Percentiles rank a stretch among this genome's conserved stretches.
phyloP scores from a whole-genome alignment of 2,113 vertebrate genomes.

The Varanus salvator region DNA sequence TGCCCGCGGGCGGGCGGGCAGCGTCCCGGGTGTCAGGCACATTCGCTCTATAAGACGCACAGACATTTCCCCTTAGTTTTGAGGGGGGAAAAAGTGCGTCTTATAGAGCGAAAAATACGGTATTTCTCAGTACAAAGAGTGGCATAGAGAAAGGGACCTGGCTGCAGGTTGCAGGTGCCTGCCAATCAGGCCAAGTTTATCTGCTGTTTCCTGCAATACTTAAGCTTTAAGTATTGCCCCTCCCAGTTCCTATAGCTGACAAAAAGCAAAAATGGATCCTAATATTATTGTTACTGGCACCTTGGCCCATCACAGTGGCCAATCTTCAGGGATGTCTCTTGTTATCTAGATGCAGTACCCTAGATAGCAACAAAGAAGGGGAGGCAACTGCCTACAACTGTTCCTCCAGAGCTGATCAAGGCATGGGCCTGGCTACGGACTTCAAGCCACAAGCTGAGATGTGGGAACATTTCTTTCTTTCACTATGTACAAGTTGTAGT shows the following conservation, averaged over 20 bases:
- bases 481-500: neutral
- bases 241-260: neutral
- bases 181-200: neutral
- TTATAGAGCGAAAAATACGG: too few species aligned
- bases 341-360: neutral
- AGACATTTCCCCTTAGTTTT: too few species aligned
- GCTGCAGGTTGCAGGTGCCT: too few species aligned
- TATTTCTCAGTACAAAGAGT: too few species aligned
- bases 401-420: neutral
- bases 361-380: neutral
- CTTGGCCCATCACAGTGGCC: neutral
- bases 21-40: too few species aligned
- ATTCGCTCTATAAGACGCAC: too few species aligned
- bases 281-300: too few species aligned
- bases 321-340: neutral
- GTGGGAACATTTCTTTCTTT: neutral
- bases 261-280: neutral
- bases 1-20: too few species aligned
- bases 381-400: neutral
- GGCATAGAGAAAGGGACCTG: too few species aligned
- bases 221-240: neutral
- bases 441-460: too few species aligned
- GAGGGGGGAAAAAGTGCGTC: too few species aligned
- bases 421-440: neutral
- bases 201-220: neutral